A percentile compares a stretch with the other conserved stretches of the same genome.
phyloP scores from a whole-genome alignment of 2,888 invertebrate genomes.

The Lycaena phlaeas region DNA sequence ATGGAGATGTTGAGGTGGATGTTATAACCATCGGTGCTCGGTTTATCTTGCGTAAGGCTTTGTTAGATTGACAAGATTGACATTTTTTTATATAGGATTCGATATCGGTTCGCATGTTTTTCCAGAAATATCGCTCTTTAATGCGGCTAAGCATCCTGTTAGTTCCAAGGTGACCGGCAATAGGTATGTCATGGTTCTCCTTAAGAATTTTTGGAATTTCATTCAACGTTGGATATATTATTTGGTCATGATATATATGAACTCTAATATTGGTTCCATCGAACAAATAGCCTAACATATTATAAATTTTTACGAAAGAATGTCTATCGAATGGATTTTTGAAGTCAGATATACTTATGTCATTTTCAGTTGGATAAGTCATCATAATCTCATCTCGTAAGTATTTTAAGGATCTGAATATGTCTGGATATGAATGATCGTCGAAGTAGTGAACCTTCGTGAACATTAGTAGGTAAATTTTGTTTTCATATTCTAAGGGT shows the following conservation, averaged over 20 bases:
- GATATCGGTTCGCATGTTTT: too few species aligned
- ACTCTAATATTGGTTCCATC: constrained; percentile 11
- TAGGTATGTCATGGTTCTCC: too few species aligned
- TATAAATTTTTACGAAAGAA: too few species aligned
- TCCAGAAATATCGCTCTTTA: constrained; percentile 12
- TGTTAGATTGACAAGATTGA: constrained; percentile 12
- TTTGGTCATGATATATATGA: constrained; percentile 11
- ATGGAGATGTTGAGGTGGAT: constrained; percentile 11
- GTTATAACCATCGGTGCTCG: too few species aligned
- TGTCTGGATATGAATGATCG: constrained; percentile 11
- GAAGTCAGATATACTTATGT: constrained; percentile 11
- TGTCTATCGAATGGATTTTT: constrained; percentile 13
- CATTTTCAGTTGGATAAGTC: too few species aligned
- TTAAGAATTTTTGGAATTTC: constrained; percentile 15
- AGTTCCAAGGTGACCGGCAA: too few species aligned
- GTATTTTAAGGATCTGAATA: constrained; percentile 9
- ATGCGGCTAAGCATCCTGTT: constrained; percentile 12
- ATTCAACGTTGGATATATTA: constrained; percentile 13
- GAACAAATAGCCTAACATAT: constrained; percentile 9
- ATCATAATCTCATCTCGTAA: background rate
- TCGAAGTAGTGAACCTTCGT: constrained; percentile 15
- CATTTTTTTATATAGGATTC: constrained; percentile 15
- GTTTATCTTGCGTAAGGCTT: constrained; percentile 9
- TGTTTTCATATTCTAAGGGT: background rate
- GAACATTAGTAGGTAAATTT: constrained; percentile 14